These are phyloP conservation scores for Percopsis omiscomaycus DNA, from an alignment of 2,797 vertebrate genomes.

Conservation along the genomic window DNA sequence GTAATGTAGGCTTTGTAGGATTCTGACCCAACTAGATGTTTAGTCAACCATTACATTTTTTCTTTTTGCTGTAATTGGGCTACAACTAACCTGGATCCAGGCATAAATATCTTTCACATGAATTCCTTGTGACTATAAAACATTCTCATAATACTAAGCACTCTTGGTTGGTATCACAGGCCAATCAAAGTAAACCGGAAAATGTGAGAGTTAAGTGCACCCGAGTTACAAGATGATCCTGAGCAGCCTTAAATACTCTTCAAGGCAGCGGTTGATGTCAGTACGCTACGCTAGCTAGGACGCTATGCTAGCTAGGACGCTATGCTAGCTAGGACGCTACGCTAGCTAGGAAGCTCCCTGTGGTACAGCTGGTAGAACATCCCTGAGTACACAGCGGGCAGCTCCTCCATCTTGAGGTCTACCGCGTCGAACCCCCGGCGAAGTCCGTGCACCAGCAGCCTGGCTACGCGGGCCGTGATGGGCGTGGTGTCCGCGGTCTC, in stretches of 20 bases:
- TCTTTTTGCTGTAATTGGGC: too few relatives aligned
- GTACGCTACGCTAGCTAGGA: constrained; percentile 16
- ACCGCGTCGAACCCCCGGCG: constrained; percentile 83
- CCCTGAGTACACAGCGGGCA: constrained; percentile 85
- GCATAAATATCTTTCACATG: too few relatives aligned
- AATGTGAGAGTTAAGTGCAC: too few relatives aligned
- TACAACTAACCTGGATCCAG: too few relatives aligned
- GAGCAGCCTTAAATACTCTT: constrained; percentile 40
- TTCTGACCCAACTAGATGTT: too few relatives aligned
- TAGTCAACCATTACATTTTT: too few relatives aligned
- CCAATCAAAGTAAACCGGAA: too few relatives aligned
- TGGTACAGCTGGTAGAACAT: constrained; percentile 90
- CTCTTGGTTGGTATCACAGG: too few relatives aligned
- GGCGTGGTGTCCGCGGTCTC: constrained; percentile 75
- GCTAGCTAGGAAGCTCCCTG: constrained; percentile 75
- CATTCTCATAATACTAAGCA: too few relatives aligned
- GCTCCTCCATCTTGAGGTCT: constrained; percentile 83
- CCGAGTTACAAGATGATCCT: background rate
- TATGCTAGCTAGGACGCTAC: constrained; percentile 38
- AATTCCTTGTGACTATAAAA: too few relatives aligned
- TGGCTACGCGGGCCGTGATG: constrained; percentile 84
- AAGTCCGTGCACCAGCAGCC: constrained; percentile 84
- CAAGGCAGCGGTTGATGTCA: background rate
- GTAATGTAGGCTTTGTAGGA: too few relatives aligned
- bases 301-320: background rate